A percentile compares a stretch with the other conserved stretches of the same genome.
phyloP scores from a whole-genome alignment of 2,888 invertebrate genomes.

The Drosophila neotestacea region DNA sequence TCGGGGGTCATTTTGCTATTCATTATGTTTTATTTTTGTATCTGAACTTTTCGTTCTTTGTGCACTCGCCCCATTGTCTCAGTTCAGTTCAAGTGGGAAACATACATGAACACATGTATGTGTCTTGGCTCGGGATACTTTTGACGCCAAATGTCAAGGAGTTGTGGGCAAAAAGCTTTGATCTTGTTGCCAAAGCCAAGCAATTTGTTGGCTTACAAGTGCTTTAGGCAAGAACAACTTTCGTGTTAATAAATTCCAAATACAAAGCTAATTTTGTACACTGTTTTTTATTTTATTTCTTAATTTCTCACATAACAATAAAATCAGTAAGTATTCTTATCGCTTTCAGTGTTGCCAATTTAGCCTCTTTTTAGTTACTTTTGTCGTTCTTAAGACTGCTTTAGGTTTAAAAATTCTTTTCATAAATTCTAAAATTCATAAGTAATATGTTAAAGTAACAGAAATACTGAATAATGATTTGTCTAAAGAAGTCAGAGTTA shows the following conservation, averaged over 20 bases:
- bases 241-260: neutral
- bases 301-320: slow-evolving; percentile 1
- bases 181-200: slow-evolving; percentile 55
- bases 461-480: too few species aligned
- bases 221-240: slow-evolving; percentile 19
- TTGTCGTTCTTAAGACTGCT: too few species aligned
- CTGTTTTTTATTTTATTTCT: too few species aligned
- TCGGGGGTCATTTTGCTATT: slow-evolving; percentile 71
- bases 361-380: too few species aligned
- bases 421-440: too few species aligned
- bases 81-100: slow-evolving; percentile 16
- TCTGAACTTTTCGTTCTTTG: slow-evolving; percentile 57
- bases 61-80: slow-evolving; percentile 54
- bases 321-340: neutral
- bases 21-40: slow-evolving; percentile 46
- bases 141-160: slow-evolving; percentile 61
- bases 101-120: slow-evolving; percentile 2
- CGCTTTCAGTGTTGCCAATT: neutral
- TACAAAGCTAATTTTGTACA: neutral
- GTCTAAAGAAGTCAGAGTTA: too few species aligned
- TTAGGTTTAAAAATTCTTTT: too few species aligned
- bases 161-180: slow-evolving; percentile 68
- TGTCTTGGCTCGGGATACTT: slow-evolving; percentile 22
- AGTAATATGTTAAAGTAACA: too few species aligned
- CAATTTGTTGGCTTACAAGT: slow-evolving; percentile 41